Evolutionary conservation across 35 echinoderm and acorn worm species (phyloP), one percentile per base, ranked within the genome.

Genomic region (Diadema setosum): DNA sequence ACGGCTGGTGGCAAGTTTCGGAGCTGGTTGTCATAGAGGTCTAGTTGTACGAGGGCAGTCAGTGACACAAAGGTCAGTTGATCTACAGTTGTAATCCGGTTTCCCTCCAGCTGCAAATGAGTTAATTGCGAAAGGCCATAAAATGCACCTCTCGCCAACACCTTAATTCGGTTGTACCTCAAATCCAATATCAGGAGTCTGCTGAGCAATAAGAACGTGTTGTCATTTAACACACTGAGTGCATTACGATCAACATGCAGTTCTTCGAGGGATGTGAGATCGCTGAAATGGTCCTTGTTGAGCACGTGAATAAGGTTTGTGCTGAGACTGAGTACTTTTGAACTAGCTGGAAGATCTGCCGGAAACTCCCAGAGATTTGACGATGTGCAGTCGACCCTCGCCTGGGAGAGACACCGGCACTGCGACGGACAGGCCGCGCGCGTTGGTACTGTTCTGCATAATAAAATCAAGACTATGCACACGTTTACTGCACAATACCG

Each of bases 81-180:
- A 31, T 90, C 80, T 1, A 82, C 80, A 5, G 87, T 43, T 18
- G 87, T 31, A 2, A 90, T 49, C 35, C 58, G 25, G 58, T 90
- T 90, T 12, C 87, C 87, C 5, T 81, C 87, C 39, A 90, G 70
- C 15, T 90, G 29, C 39, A 90, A 50, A 32, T 60, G 55, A 4
- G 81, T 70, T 43, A 90, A 67, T 32, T 83, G 17, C 25, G 15
- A 35, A 17, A 90, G 78, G 20, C 87, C 87, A 21, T 81, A 65
- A 45, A 90, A 90, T 1, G 80, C 80, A 5, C 56, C 25, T 32
- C 57, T 82, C 24, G 87, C 48, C 43, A 90, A 29, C 0, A 44
- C 55, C 42, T 90, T 90, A 25, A 90, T 90, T 83, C 80, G 82
- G 57, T 90, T 90, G 61, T 90, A 83, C 31, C 75, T 90, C 15